Conservation (phyloP, 2,888 invertebrate genomes). For the Sisyra terminalis region DNA sequence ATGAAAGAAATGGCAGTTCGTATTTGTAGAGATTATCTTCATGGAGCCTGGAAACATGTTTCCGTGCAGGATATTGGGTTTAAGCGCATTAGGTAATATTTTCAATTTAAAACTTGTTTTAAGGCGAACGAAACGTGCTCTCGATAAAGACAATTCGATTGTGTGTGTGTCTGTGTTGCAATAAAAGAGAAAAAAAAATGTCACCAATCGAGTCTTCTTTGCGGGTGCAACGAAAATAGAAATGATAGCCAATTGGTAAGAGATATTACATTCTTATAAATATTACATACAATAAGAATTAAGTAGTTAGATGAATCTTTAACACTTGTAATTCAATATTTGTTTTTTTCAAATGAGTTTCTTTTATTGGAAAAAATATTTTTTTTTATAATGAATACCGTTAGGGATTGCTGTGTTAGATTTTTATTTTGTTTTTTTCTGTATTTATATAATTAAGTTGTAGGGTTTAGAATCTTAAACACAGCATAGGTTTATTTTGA, state of each 20-base stretch:
- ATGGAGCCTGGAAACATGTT: conserved; percentile 80
- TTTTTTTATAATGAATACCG: not conserved
- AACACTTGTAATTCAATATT: not conserved
- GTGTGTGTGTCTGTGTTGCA: not conserved
- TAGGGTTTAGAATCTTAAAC: no score
- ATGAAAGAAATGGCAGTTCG: conserved; percentile 70
- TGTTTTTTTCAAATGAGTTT: not conserved
- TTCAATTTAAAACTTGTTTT: not conserved
- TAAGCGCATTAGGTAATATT: conserved; percentile 63
- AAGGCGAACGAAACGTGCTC: not conserved
- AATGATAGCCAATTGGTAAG: no score
- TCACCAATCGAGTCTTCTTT: no score
- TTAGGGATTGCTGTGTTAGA: no score
- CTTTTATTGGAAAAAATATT: not conserved
- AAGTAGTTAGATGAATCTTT: not conserved
- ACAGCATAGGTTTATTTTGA: no score
- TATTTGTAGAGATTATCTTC: conserved; percentile 78
- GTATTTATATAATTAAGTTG: no score
- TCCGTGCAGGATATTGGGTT: conserved; percentile 60
- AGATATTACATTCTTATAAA: not conserved
- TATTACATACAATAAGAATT: not conserved
- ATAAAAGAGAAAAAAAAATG: not conserved
- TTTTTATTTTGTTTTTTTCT: no score
- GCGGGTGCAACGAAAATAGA: no score
- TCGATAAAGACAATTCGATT: not conserved